Evolutionary conservation across 2,113 vertebrate species (phyloP).

Genomic region (Phylloscopus trochiloides): DNA sequence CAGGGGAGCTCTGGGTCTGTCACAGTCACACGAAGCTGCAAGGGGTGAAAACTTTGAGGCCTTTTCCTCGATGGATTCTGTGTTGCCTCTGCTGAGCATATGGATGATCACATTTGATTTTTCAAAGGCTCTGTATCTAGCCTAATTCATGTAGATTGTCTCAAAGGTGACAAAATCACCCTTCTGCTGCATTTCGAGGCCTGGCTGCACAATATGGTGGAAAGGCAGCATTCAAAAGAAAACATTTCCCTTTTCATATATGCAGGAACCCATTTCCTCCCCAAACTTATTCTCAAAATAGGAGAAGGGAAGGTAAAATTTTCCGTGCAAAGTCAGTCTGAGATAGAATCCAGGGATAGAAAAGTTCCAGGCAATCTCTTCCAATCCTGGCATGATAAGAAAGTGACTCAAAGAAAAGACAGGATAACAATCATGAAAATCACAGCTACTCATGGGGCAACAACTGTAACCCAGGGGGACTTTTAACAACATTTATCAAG

Average conservation of each 20-base stretch:
- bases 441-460: background rate
- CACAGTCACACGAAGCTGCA: background rate
- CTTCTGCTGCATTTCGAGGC: background rate
- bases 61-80: background rate
- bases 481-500: background rate
- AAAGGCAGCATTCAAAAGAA: background rate
- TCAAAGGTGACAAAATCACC: background rate
- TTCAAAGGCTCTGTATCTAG: background rate
- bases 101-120: background rate
- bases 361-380: background rate
- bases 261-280: rapidly evolving
- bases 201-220: background rate
- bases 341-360: background rate
- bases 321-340: background rate
- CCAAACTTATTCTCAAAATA: background rate
- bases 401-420: background rate
- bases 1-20: background rate
- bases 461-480: background rate
- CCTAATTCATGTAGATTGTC: background rate
- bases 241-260: background rate
- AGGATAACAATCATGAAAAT: background rate
- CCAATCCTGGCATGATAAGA: background rate
- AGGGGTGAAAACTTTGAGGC: background rate
- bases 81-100: background rate
- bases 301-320: background rate